Conservation (phyloP, 2,113 vertebrate species). For the Paramormyrops kingsleyae region DNA sequence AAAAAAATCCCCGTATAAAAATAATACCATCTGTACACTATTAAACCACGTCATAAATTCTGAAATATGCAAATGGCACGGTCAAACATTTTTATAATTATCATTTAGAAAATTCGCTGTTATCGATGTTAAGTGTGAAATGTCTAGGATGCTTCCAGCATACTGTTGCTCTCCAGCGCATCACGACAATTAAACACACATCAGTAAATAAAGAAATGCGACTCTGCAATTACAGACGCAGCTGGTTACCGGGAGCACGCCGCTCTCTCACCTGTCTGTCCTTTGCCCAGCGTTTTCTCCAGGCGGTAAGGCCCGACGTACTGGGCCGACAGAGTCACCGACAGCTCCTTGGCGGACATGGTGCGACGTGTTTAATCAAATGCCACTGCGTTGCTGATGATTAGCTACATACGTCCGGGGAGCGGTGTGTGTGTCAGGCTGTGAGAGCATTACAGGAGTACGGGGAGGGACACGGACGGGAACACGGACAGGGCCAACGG, state of each 20-base stretch:
- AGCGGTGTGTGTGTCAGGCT: conserved; percentile 28
- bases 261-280: conserved; percentile 60
- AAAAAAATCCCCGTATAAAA: background rate
- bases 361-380: conserved; percentile 25
- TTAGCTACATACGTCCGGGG: conserved; percentile 18
- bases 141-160: background rate
- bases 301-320: conserved; percentile 69
- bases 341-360: conserved; percentile 67
- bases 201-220: background rate
- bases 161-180: background rate
- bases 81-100: background rate
- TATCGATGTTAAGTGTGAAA: background rate
- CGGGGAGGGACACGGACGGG: conserved; percentile 21
- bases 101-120: background rate
- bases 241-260: background rate
- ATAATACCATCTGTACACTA: background rate
- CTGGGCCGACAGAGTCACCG: conserved; percentile 60
- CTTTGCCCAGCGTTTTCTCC: conserved; percentile 71
- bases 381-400: background rate
- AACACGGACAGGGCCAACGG: conserved; percentile 35
- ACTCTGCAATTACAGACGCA: background rate
- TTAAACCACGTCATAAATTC: background rate
- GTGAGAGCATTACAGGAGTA: conserved; percentile 50
- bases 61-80: background rate
- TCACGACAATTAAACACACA: background rate